Base-by-base conservation (phyloP, 2,888 invertebrate genomes). In the Ormyrus rosae region DNA sequence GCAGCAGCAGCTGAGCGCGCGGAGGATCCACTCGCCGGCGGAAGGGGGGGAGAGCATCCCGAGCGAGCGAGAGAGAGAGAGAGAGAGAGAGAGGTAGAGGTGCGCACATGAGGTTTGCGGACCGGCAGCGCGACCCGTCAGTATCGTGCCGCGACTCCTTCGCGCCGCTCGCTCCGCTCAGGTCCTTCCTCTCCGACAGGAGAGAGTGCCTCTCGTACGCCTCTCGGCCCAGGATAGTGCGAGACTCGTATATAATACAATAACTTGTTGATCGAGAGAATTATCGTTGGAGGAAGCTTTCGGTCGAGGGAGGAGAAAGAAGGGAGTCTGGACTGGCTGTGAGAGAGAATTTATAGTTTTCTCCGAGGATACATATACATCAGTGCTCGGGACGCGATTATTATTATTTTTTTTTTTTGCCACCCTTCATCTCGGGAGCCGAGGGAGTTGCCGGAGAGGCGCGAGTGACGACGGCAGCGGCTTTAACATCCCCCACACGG, bases 141-240 rank as follows among this genome's bases (percentile, higher is more conserved):
- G 90, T 90, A 88, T 86, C 87, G 89, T 88, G 89, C 87, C 88
- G 89, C 87, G 89, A 86, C 86, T 87, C 89, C 84, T 84, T 86
- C 89, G 87, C 87, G 88, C 85, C 87, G 88, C 85, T 85, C 86
- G 86, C 85, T 70, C 34, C 34, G 34, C 4, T 34, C 34, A 34
- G 34, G 34, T 34, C 34, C 34, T 34, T 34, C 34, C 34, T 34
- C 34, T 34, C 34, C 34, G 34, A 2, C 34, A 34, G 34, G 34
- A 34, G 34, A 34, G 34, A 34, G 34, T 34, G 34, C 2, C 34
- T 34, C 34, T 34, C 34, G 34, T 34, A 34, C 34, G 34, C 34
- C 34, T 34, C 34, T 34, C 2, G 34, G 34, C 34, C 34, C 34
- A 34, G 34, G 34, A 34, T 34, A 34, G 34, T 34, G 34, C 34